These are phyloP conservation scores for Umimayanthus kanabou DNA, from an alignment of 92 coral and sea anemone species.

Conservation along the genomic window DNA sequence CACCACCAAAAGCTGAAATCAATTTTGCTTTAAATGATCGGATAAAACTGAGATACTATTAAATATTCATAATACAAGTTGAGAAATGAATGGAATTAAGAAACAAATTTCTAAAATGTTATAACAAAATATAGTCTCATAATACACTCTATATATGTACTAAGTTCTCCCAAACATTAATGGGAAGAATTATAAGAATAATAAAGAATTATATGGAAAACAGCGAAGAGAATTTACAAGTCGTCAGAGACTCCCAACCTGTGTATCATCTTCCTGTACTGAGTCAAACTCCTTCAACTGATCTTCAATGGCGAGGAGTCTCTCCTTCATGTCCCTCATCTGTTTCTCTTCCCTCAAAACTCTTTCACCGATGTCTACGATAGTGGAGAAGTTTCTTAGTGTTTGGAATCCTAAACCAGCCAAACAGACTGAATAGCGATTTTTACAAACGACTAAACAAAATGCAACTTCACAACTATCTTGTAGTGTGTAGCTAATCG, in stretches of 20 bases:
- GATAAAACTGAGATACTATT: too few species aligned
- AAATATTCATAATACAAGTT: too few species aligned
- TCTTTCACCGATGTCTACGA: conserved; percentile 80
- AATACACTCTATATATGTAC: too few species aligned
- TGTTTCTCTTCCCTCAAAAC: conserved; percentile 90
- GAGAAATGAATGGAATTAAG: too few species aligned
- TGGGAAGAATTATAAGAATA: too few species aligned
- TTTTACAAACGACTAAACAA: not conserved
- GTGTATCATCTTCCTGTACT: conserved; percentile 58
- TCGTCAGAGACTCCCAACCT: conserved; percentile 44
- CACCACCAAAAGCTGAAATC: too few species aligned
- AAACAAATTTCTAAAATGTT: too few species aligned
- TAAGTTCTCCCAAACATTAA: not conserved
- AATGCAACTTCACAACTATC: too few species aligned
- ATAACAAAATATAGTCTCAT: too few species aligned
- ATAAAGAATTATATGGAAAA: not conserved
- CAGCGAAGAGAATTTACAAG: not conserved
- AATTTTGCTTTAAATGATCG: too few species aligned
- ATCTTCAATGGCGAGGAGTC: conserved; percentile 81
- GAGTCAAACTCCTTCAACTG: conserved; percentile 68
- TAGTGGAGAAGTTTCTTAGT: not conserved
- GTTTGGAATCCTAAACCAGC: not conserved
- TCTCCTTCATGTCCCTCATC: conserved; percentile 79
- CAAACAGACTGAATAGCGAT: not conserved
- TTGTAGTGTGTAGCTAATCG: too few species aligned